Evolutionary conservation across 2,888 invertebrate species (phyloP).

Genomic region (Argyra leucocephala): DNA sequence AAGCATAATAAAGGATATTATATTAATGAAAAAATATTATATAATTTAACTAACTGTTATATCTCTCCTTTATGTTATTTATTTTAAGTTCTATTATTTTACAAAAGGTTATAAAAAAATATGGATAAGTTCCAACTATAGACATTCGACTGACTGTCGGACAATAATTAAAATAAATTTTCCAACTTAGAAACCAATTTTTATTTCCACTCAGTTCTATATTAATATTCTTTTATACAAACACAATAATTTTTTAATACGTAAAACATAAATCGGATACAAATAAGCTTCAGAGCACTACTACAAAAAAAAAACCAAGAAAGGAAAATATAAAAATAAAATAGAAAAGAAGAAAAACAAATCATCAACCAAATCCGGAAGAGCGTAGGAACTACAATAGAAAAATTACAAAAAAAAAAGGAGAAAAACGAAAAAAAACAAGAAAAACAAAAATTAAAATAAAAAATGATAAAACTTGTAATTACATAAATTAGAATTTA

Average conservation of each 20-base stretch:
- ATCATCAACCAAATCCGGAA: background rate
- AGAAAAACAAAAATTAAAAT: background rate
- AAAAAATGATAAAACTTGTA: background rate
- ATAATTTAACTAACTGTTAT: no score
- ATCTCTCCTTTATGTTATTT: no score
- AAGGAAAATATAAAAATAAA: background rate
- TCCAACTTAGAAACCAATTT: no score
- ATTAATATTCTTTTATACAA: no score
- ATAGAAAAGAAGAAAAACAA: background rate
- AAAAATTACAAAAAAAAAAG: background rate
- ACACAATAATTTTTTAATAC: background rate
- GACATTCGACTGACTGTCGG: no score
- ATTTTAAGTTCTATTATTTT: no score
- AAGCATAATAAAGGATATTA: no score
- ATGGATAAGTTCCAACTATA: no score
- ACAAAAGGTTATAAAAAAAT: no score
- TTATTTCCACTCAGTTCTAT: no score
- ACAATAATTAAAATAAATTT: no score
- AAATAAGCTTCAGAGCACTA: background rate
- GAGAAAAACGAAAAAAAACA: background rate
- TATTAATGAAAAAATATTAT: no score
- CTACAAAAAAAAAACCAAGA: background rate
- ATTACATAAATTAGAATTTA: conserved; percentile 11
- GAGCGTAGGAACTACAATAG: background rate
- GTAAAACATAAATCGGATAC: background rate